phyloP scores from a whole-genome alignment of 64 coral and sea anemone species.

The Astreopora myriophthalma region DNA sequence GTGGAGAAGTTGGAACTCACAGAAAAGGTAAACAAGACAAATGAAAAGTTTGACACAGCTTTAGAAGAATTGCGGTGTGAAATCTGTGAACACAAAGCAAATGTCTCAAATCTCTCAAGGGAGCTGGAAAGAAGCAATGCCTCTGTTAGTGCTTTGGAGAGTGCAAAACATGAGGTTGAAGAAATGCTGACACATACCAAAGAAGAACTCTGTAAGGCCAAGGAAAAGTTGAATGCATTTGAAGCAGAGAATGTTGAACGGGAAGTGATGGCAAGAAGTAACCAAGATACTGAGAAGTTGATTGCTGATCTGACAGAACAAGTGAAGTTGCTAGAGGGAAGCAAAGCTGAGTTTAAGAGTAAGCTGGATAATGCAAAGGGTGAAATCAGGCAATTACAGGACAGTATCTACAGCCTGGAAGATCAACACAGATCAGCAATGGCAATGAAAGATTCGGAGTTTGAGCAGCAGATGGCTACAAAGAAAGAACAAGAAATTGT shows the following conservation, averaged over 20 bases:
- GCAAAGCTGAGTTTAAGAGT: neutral
- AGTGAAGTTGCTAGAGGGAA: neutral
- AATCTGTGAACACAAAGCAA: neutral
- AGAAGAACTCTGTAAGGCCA: slow-evolving; percentile 16
- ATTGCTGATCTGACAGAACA: slow-evolving; percentile 19
- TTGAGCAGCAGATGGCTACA: neutral
- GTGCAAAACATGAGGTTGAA: slow-evolving; percentile 64
- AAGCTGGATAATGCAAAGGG: slow-evolving; percentile 4
- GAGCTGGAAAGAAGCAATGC: slow-evolving; percentile 38
- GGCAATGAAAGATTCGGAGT: slow-evolving; percentile 13
- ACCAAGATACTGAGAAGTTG: neutral
- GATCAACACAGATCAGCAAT: neutral
- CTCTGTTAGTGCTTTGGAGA: neutral
- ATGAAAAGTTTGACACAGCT: slow-evolving; percentile 19
- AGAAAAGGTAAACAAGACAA: neutral
- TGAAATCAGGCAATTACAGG: neutral
- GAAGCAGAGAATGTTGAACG: slow-evolving; percentile 9
- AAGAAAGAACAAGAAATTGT: neutral
- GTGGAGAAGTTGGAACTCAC: neutral
- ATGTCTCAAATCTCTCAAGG: slow-evolving; percentile 30
- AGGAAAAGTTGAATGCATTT: slow-evolving; percentile 15
- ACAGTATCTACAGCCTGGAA: neutral
- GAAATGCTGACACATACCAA: slow-evolving; percentile 63
- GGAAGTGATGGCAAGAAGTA: slow-evolving; percentile 1
- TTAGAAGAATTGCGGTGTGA: slow-evolving; percentile 7